phyloP scores from a whole-genome alignment of 2,888 invertebrate species.

The Cepaea hortensis region DNA sequence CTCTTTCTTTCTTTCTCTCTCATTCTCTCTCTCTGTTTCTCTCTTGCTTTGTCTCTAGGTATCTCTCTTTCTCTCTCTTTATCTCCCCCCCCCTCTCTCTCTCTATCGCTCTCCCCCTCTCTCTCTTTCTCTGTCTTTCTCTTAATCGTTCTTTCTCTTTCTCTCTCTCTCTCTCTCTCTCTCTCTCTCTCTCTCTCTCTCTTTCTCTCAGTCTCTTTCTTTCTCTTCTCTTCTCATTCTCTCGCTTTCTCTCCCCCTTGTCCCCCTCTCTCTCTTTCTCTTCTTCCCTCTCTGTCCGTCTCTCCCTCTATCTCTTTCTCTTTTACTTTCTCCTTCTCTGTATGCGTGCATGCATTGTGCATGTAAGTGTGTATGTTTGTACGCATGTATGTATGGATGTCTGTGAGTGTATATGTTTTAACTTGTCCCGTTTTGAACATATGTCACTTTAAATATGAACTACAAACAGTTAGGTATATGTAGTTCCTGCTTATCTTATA shows the following conservation, averaged over 20 bases:
- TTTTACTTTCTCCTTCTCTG: background rate
- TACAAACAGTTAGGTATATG: too few relatives aligned
- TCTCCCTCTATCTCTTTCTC: background rate
- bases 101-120: background rate
- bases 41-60: too few relatives aligned
- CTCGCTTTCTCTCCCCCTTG: background rate
- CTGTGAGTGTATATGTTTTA: background rate
- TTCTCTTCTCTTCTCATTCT: background rate
- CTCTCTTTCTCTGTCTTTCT: background rate
- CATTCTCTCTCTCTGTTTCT: background rate
- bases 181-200: constrained; percentile 20
- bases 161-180: constrained; percentile 27
- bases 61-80: too few relatives aligned
- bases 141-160: too few relatives aligned
- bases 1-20: too few relatives aligned
- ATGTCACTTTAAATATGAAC: too few relatives aligned
- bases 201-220: constrained; percentile 15
- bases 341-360: too few relatives aligned
- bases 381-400: too few relatives aligned
- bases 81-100: background rate
- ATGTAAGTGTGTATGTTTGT: too few relatives aligned
- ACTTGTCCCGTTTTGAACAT: background rate
- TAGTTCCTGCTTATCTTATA: too few relatives aligned
- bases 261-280: background rate
- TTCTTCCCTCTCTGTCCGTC: background rate